Conservation (phyloP, 2,113 vertebrate genomes). For the Tiliqua scincoides region DNA sequence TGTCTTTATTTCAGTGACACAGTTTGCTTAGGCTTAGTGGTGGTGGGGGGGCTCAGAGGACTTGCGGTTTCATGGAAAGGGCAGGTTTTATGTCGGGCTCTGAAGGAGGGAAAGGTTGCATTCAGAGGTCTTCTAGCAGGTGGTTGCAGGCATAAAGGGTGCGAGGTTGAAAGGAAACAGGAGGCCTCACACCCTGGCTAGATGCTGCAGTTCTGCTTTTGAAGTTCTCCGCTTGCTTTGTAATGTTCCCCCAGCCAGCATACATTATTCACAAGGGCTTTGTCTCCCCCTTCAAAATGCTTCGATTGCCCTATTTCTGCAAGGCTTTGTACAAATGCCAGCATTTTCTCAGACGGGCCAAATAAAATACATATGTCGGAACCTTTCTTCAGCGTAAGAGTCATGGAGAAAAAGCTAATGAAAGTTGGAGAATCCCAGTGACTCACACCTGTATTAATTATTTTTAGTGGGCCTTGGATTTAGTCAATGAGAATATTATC, state of each 20-base stretch:
- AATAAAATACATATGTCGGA: background rate
- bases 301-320: background rate
- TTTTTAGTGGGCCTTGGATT: slow-evolving; percentile 37
- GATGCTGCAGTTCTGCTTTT: background rate
- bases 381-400: slow-evolving; percentile 23
- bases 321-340: background rate
- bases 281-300: background rate
- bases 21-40: too few relatives aligned
- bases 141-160: background rate
- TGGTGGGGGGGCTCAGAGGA: too few relatives aligned
- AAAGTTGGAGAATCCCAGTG: slow-evolving; percentile 67
- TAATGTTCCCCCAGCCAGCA: background rate
- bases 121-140: background rate
- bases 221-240: background rate
- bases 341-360: slow-evolving; percentile 17
- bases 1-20: too few relatives aligned
- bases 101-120: background rate
- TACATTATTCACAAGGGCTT: background rate
- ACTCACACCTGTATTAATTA: slow-evolving; percentile 63
- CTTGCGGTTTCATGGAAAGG: too few relatives aligned
- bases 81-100: too few relatives aligned
- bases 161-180: background rate
- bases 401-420: slow-evolving; percentile 33
- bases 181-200: background rate
- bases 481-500: slow-evolving; percentile 66